Base-by-base conservation (phyloP, 2,888 invertebrate species). In the Sipha maydis region DNA sequence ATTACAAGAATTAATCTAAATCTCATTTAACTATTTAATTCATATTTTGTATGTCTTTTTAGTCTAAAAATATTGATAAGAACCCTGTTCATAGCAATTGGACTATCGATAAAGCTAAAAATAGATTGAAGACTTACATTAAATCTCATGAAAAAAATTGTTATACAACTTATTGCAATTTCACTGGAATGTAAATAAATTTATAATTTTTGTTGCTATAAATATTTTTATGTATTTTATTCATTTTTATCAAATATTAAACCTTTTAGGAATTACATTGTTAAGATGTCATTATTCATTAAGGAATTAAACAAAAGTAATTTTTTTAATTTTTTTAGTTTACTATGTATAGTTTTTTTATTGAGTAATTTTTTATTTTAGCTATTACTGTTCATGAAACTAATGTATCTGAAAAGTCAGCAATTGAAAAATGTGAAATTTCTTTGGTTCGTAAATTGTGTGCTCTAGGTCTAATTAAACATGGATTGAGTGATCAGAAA, bases 71-170 rank as follows among this genome's bases (percentile, higher is more conserved):
- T 90, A 93, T 98, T 54, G 99, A 99, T 92, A 95, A 99, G 0
- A 99, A 98, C 92, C 95, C 95, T 90, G 97, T 99, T 91, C 99
- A 99, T 91, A 99, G 99, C 83, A 98, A 99, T 92, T 99, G 99
- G 99, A 99, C 97, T 0, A 95, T 99, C 92, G 99, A 99, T 91
- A 99, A 99, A 93, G 98, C 99, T 11, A 99, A 99, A 92, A 96
- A 97, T 0, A 97, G 98, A 90, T 93, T 99, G 17, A 98, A 99
- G 93, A 98, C 99, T 92, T 99, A 97, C 92, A 94, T 98, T 94
- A 98, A 99, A 92, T 93, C 95, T 90, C 96, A 97, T 92, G 97
- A 96, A 92, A 95, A 73, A 73, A 34, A 34, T 73, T 17, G 25
- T 34, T 34, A 17, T 54, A 83, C 31, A 0, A 17, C 3, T n/a